Conservation (phyloP, 2,797 vertebrate genomes). For the Remorina albescens region DNA sequence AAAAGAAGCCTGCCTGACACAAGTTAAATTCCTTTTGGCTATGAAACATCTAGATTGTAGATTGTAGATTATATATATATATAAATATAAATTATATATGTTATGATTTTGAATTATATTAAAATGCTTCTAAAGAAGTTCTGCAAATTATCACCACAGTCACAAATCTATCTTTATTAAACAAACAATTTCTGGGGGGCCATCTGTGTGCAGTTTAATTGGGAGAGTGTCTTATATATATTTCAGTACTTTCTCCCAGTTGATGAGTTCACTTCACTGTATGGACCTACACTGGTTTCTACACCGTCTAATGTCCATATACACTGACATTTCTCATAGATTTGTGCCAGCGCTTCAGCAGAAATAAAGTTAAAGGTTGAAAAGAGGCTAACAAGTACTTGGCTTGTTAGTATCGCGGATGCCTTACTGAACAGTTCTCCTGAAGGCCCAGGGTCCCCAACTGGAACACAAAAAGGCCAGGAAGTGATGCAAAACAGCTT, state of each 20-base stretch:
- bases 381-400: not conserved
- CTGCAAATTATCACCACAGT: not conserved
- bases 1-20: conserved; percentile 7
- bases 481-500: not conserved
- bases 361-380: not conserved
- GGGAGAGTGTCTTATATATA: not conserved
- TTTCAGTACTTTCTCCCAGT: not conserved
- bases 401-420: not conserved
- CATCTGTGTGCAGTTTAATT: not conserved
- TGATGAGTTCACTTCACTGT: not conserved
- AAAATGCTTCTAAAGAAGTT: not conserved
- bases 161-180: not conserved
- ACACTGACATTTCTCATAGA: not conserved
- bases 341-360: not conserved
- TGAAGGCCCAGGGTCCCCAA: not conserved
- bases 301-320: not conserved
- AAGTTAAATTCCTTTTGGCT: conserved; percentile 24
- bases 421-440: conserved; percentile 1
- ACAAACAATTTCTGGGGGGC: not conserved
- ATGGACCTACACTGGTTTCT: not conserved
- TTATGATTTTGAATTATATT: not conserved
- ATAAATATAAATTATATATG: too few species aligned
- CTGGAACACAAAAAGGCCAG: not conserved
- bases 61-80: too few species aligned
- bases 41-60: conserved; percentile 14